A percentile compares a stretch with the other conserved stretches of the same genome.
These are phyloP conservation scores for Netelia melanura DNA, from an alignment of 2,888 invertebrate species.

Conservation along the genomic window DNA sequence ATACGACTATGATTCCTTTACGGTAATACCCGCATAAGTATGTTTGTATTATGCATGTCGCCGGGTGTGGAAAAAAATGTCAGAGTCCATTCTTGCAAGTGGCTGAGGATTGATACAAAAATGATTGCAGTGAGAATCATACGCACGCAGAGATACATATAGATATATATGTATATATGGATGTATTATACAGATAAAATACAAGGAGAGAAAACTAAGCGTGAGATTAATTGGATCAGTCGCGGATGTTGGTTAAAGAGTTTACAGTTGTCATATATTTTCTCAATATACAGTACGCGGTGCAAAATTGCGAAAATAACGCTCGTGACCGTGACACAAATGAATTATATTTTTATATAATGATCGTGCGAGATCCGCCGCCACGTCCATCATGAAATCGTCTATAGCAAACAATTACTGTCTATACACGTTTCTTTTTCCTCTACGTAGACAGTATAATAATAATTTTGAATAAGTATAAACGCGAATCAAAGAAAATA, in stretches of 20 bases:
- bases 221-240: slow-evolving; percentile 59
- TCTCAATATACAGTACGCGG: slow-evolving; percentile 17
- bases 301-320: slow-evolving; percentile 75
- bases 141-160: background rate
- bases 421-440: background rate
- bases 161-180: too few relatives aligned
- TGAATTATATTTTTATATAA: slow-evolving; percentile 78
- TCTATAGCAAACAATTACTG: slow-evolving; percentile 5
- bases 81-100: background rate
- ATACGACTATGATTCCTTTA: background rate
- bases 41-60: slow-evolving; percentile 33
- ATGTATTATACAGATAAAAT: background rate
- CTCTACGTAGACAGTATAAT: background rate
- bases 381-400: slow-evolving; percentile 51
- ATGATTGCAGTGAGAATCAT: background rate
- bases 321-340: slow-evolving; percentile 77
- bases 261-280: slow-evolving; percentile 30
- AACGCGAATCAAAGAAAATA: background rate
- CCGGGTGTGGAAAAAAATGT: slow-evolving; percentile 17
- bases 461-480: background rate
- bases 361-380: slow-evolving; percentile 65
- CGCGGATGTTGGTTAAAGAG: slow-evolving; percentile 49
- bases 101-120: background rate
- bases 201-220: slow-evolving; percentile 4
- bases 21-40: background rate